Base-by-base conservation (phyloP, 2,797 vertebrate genomes). In the Pampus argenteus region DNA sequence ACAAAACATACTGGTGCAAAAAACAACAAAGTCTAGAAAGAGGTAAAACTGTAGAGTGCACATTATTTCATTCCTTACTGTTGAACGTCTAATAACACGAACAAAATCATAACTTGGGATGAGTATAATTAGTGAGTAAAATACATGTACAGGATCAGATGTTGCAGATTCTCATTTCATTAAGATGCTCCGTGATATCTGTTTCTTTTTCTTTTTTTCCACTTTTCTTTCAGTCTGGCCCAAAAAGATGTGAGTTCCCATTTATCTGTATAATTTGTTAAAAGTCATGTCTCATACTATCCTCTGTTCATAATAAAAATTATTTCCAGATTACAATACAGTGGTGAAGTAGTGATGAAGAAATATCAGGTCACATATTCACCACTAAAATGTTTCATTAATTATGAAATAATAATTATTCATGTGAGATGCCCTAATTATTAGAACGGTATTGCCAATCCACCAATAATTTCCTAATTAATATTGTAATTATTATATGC, bases 351-450 rank as follows among this genome's bases (percentile, higher is more conserved):
- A n/a, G n/a, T n/a, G n/a, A n/a, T n/a, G n/a, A n/a, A n/a, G 58
- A 85, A 77, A 73, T 68, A 84, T 60, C 56, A 81, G 78, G 65
- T 76, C 71, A 79, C 71, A 57, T 55, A 71, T 79, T 79, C 49
- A 76, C 74, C 18, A 44, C 28, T 68, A 58, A 86, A 79, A 72
- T 44, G 26, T 84, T 79, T 68, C 23, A 78, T 90, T 89, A 87
- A 85, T 87, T 79, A 79, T 83, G 62, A 78, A 88, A 83, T 66
- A 72, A 84, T 83, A 88, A 90, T 87, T 76, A 86, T 87, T 66
- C 50, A 68, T 83, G 52, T 76, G 26, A 80, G 85, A 82, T 67
- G 75, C 62, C 63, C 67, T 76, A 85, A 89, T 89, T 86, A 89
- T 89, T 69, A 76, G 71, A 83, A 71, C 17, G 60, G 71, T 49